Base-by-base conservation (phyloP, 2,888 invertebrate species). In the Tenthredo mesomela region DNA sequence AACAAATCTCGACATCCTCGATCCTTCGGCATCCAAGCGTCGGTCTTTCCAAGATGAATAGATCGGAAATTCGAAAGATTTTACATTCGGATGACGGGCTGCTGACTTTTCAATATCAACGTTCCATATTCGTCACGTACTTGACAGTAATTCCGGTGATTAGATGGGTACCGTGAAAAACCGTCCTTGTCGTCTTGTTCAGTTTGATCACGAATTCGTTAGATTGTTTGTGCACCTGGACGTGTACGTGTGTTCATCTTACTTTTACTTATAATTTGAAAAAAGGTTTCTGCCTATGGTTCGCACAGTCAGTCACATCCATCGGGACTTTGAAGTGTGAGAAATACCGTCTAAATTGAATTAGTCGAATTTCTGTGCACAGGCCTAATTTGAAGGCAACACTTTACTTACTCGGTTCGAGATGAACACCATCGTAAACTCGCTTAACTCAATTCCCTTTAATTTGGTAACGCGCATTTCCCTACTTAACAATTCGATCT, bases 381-480 rank as follows among this genome's bases (percentile, higher is more conserved):
- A 37, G 70, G 18, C 18, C 70, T 70, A 37, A 70, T 70, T 33
- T 18, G 33, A 70, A 70, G 70, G 33, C 70, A 70, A 70, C 70
- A 70, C 70, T 70, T 37, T 70, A 12, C 67, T 67, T 33, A 29
- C 67, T 12, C 21, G 15, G 15, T 15, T 67, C 10, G 67, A 65
- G 43, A 37, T 10, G 25, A 65, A 65, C 29, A 65, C 21, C 33
- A 67, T 4, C 70, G 70, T 70, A 0, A 33, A 33, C 29, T n/a
- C 25, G 12, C 18, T 70, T 37, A 33, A 37, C 70, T 70, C 70
- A 70, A 37, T 70, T 70, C 33, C n/a, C 70, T 12, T 61, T 70
- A 70, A 70, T 70, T 70, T 70, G 70, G 37, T 70, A 37, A 70
- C 70, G 70, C 70, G 70, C 37, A 70, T 70, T 70, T 70, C 33